phyloP scores from a whole-genome alignment of 2,797 vertebrate species.

The Ficedula albicollis region DNA sequence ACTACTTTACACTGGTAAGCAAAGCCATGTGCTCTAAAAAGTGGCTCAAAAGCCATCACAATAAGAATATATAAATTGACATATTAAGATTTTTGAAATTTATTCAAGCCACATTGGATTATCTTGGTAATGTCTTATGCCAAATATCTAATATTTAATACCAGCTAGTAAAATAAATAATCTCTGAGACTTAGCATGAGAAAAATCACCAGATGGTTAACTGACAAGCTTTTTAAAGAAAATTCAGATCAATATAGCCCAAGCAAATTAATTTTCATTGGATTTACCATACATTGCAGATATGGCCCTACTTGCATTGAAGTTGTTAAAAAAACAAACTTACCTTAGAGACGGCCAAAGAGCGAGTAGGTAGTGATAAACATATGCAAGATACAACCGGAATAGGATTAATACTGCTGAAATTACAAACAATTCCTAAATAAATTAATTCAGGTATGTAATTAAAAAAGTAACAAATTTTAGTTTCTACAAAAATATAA shows the following conservation, averaged over 20 bases:
- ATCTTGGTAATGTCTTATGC: background rate
- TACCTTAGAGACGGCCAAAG: background rate
- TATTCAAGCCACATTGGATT: background rate
- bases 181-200: background rate
- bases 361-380: background rate
- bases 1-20: background rate
- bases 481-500: background rate
- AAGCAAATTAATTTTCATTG: background rate
- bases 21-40: background rate
- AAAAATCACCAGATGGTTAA: conserved; percentile 3
- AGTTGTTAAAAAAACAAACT: background rate
- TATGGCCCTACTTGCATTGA: background rate
- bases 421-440: background rate
- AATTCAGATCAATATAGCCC: background rate
- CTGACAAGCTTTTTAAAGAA: background rate
- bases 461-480: background rate
- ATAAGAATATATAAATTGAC: background rate
- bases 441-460: background rate
- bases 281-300: background rate
- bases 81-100: background rate
- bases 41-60: background rate
- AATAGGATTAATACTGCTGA: background rate
- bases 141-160: background rate
- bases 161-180: background rate
- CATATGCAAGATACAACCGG: background rate